Conservation (phyloP, 2,888 invertebrate species). For the Callyntrura sp. region DNA sequence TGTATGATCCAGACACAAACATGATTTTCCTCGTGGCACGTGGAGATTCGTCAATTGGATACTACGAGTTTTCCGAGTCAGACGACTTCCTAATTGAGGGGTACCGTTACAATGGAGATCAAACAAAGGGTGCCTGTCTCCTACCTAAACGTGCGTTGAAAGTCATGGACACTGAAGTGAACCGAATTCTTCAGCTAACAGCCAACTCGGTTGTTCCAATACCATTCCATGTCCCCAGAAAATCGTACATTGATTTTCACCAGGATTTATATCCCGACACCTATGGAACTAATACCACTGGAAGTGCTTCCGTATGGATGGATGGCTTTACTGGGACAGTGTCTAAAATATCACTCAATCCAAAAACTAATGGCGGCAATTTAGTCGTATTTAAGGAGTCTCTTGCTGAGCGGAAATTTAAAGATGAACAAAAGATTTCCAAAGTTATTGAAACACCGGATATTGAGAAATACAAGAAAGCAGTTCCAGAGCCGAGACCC, state of each 20-base stretch:
- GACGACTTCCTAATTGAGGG: constrained; percentile 97
- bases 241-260: constrained; percentile 98
- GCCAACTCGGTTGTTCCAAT: constrained; percentile 95
- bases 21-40: constrained; percentile 98
- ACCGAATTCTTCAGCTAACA: constrained; percentile 94
- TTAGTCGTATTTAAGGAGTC: constrained; percentile 85
- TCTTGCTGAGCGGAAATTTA: constrained; percentile 79
- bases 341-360: constrained; percentile 93
- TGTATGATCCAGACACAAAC: constrained; percentile 96
- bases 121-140: constrained; percentile 97
- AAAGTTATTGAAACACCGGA: constrained; percentile 82
- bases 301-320: constrained; percentile 94
- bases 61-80: constrained; percentile 95
- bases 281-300: constrained; percentile 91
- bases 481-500: constrained; percentile 90
- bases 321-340: constrained; percentile 91
- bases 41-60: constrained; percentile 96
- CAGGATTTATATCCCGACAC: constrained; percentile 98
- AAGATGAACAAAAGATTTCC: constrained; percentile 83
- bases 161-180: constrained; percentile 99
- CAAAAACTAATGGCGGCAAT: constrained; percentile 87
- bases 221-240: constrained; percentile 97
- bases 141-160: constrained; percentile 96
- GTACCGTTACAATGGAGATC: constrained; percentile 87
- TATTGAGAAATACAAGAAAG: constrained; percentile 81